Base-by-base conservation (phyloP, 2,888 invertebrate species). In the Tetheella fluctuosa region DNA sequence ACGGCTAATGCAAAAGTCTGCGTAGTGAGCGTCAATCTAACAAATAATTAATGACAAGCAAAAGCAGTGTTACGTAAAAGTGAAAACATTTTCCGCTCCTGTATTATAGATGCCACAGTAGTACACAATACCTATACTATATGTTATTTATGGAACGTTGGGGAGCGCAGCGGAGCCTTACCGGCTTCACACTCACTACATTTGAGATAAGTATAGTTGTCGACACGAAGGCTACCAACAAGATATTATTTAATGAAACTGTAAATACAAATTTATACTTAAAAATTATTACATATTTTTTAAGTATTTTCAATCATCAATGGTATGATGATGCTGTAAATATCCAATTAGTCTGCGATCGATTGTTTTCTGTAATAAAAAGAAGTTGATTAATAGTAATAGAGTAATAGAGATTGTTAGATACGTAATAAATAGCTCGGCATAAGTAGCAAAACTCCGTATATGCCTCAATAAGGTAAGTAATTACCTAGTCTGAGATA, bases 131-230 rank as follows among this genome's bases (percentile, higher is more conserved):
- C 20, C 48, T 7, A 20, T 48, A 20, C 20, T 48, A 48, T 48
- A 48, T 48, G 20, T 28, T 54, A 54, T 54, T 54, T 54, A 54
- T 54, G 30, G 54, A 28, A 17, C 54, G 17, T 54, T 17, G 30
- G 54, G 30, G 48, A 20, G 28, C 30, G 10, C 30, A 54, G 54
- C 48, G 48, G 48, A 20, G 20, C 20, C 30, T 54, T 54, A 28
- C 54, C 28, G 10, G 17, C 30, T 17, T 54, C 54, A 30, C 30
- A 54, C 54, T 28, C n/a, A n/a, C n/a, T 54, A 53, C 28, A 28
- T 54, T 10, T 1, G 54, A n/a, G 54, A 30, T 54, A 28, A 54
- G 30, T 54, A 20, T 54, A 54, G 48, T 28, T 30, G 17, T 54
- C 54, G 8, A 17, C 12, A 54, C 28, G 17, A 54, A 28, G 10